These are phyloP conservation scores for Labeo rohita DNA, from an alignment of 2,113 vertebrate species.

Conservation along the genomic window DNA sequence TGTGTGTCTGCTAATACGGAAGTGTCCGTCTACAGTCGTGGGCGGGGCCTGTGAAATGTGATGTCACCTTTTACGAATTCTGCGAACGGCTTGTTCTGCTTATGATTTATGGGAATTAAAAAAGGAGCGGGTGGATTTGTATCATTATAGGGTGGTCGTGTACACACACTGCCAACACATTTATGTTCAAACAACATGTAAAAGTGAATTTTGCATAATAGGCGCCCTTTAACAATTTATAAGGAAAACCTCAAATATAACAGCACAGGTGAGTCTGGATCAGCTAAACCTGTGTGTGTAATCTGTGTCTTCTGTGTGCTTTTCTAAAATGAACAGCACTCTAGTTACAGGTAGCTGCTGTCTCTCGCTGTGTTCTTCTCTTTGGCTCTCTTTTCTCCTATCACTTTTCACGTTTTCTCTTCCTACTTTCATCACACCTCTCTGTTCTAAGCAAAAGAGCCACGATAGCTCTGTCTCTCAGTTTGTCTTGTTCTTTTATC, in stretches of 20 bases:
- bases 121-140: too few species aligned
- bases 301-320: not conserved
- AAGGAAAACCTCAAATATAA: not conserved
- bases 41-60: too few species aligned
- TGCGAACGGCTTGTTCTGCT: too few species aligned
- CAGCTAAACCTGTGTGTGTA: not conserved
- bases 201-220: too few species aligned
- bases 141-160: too few species aligned
- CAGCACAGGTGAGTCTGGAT: not conserved
- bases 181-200: too few species aligned
- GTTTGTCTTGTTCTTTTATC: conserved; percentile 49
- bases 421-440: not conserved
- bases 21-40: too few species aligned
- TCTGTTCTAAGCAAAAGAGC: not conserved
- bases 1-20: too few species aligned
- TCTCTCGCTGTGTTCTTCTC: not conserved
- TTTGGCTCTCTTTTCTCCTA: not conserved
- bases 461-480: not conserved
- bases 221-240: too few species aligned
- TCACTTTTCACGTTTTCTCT: not conserved
- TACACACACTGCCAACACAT: too few species aligned
- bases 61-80: too few species aligned
- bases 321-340: conserved; percentile 7
- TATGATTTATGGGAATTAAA: too few species aligned
- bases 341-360: not conserved